A percentile compares a stretch with the other conserved stretches of the same genome.
phyloP scores from a whole-genome alignment of 2,113 vertebrate species.

The Lampris megalopsis region DNA sequence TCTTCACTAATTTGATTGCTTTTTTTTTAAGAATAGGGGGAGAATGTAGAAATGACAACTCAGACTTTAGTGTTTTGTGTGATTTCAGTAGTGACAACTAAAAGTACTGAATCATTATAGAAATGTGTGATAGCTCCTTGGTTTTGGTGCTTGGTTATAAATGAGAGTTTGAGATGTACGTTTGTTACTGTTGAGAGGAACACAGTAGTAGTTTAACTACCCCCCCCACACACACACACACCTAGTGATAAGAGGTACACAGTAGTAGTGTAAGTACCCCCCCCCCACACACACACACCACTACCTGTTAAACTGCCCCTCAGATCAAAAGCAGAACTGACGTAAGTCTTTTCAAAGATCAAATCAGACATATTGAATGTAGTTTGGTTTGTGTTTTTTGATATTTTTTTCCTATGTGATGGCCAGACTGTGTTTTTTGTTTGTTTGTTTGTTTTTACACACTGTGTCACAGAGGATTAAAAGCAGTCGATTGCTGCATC shows the following conservation, averaged over 20 bases:
- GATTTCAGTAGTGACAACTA: background rate
- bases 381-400: conserved; percentile 16
- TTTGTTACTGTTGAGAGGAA: conserved; percentile 11
- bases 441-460: conserved; percentile 67
- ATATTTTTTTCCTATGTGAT: too few species aligned
- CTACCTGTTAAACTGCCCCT: too few species aligned
- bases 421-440: conserved; percentile 25
- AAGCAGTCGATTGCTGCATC: conserved; percentile 65
- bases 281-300: background rate
- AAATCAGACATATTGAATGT: conserved; percentile 15
- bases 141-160: too few species aligned
- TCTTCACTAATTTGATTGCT: background rate
- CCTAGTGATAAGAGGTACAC: background rate
- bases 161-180: background rate
- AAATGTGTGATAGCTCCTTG: conserved; percentile 17
- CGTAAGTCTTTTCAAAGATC: too few species aligned
- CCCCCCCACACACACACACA: background rate
- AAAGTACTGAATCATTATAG: background rate
- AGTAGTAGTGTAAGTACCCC: conserved; percentile 19
- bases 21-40: background rate
- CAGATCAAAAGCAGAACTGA: too few species aligned
- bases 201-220: conserved; percentile 24
- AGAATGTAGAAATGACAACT: background rate
- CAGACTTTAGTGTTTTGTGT: background rate
- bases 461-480: conserved; percentile 39